Evolutionary conservation across 2,888 invertebrate species (phyloP), one percentile per base, ranked within the genome.

Genomic region (Boloria euphrosyne): DNA sequence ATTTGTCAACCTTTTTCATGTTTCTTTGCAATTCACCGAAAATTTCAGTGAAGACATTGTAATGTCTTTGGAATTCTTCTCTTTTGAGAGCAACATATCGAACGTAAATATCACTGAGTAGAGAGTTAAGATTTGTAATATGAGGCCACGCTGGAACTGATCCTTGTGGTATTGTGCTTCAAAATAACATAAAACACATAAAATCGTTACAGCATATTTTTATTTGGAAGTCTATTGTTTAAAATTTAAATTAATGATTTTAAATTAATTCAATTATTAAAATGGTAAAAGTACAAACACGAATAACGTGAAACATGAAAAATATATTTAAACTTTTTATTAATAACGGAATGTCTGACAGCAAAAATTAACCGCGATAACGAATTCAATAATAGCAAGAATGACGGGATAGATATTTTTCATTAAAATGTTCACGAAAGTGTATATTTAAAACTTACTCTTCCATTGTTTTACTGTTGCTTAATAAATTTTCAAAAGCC

Each of bases 1-100:
- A 90, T 0, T 70, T 69, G 69, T 90, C 89, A 1, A 85, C 86
- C 4, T 75, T 72, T 65, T 85, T 86, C 90, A 90, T 90, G 55
- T 75, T 76, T 10, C 71, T 71, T 49, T 89, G 84, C 4, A 90
- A 68, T 16, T 78, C 69, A 13, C 72, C 68, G 58, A 90, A 86
- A 46, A 89, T 75, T 0, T 69, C 68, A n/a, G 76, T 74, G 55
- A 87, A 87, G 0, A 90, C 85, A 5, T 58, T 73, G 70, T 87
- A 90, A 68, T 89, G 80, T 0, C 76, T 62, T 14, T 73, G 57
- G 47, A 87, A 88, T 54, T 85, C 86, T 0, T 77, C 74, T 13
- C 76, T 75, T 49, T 75, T 80, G 0, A 87, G 52, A 4, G 83
- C 80, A 2, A 89, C 74, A 71, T 75, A 82, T 22, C 86, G 75